Conservation (phyloP, 2,888 invertebrate genomes). For the Troides aeacus region DNA sequence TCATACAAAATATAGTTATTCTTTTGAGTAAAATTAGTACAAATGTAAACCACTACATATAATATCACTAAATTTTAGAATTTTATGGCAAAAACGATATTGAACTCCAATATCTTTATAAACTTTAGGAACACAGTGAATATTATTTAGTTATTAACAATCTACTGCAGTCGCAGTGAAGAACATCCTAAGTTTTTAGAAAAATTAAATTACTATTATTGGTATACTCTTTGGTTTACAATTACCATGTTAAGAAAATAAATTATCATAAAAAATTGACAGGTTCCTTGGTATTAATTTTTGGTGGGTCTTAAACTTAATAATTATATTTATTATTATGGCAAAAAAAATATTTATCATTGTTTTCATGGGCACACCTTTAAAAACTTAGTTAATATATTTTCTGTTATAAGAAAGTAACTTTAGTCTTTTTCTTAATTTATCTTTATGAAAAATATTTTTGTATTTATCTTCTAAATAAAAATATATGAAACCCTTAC, state of each 20-base stretch:
- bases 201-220: slow-evolving; percentile 14
- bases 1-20: slow-evolving; percentile 1
- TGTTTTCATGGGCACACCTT: background rate
- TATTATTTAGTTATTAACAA: slow-evolving; percentile 6
- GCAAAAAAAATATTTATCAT: background rate
- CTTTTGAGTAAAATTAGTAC: slow-evolving; percentile 1
- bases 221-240: slow-evolving; percentile 24
- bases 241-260: slow-evolving; percentile 18
- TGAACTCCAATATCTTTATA: background rate
- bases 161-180: background rate
- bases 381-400: background rate
- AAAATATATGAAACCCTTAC: background rate
- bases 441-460: background rate
- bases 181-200: background rate
- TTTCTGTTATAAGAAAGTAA: background rate
- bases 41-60: background rate
- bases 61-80: slow-evolving; percentile 7
- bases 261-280: slow-evolving; percentile 18
- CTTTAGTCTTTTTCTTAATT: background rate
- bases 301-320: slow-evolving; percentile 33
- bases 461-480: background rate
- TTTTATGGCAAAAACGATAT: slow-evolving; percentile 17
- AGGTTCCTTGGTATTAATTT: slow-evolving; percentile 26
- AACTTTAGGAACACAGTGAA: slow-evolving; percentile 18
- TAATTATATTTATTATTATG: slow-evolving; percentile 23